phyloP scores from a whole-genome alignment of 2,113 vertebrate genomes.

The Ibidorhyncha struthersii region DNA sequence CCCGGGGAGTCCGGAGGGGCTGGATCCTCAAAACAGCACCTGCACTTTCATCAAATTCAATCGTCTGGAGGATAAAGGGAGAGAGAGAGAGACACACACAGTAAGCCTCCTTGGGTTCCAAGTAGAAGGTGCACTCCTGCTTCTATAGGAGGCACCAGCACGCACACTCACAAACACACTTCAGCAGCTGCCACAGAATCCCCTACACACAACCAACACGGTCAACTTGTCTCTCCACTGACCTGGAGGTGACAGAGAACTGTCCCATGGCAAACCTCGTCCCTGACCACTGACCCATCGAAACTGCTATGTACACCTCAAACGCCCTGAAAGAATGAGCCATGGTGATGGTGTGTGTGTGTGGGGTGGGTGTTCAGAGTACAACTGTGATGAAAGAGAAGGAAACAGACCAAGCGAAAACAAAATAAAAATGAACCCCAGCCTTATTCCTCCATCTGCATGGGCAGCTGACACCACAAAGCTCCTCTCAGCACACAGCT shows the following conservation, averaged over 20 bases:
- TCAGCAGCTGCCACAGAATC: not conserved
- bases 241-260: not conserved
- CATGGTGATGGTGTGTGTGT: rapidly evolving
- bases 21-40: conserved; percentile 95
- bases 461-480: conserved; percentile 20
- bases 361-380: not conserved
- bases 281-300: not conserved
- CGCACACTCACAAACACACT: not conserved
- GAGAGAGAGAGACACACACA: not conserved
- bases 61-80: conserved; percentile 78
- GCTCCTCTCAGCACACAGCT: conserved; percentile 36
- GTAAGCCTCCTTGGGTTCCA: not conserved
- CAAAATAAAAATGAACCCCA: not conserved
- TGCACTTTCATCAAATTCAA: conserved; percentile 95
- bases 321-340: not conserved
- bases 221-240: not conserved
- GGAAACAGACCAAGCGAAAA: not conserved
- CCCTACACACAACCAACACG: rapidly evolving
- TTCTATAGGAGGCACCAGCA: not conserved
- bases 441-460: not conserved
- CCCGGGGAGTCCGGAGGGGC: conserved; percentile 92
- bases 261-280: not conserved
- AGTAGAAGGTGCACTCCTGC: not conserved
- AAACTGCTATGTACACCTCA: rapidly evolving
- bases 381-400: not conserved